phyloP scores from a whole-genome alignment of 2,888 invertebrate genomes.

The Anarsia innoxiella region DNA sequence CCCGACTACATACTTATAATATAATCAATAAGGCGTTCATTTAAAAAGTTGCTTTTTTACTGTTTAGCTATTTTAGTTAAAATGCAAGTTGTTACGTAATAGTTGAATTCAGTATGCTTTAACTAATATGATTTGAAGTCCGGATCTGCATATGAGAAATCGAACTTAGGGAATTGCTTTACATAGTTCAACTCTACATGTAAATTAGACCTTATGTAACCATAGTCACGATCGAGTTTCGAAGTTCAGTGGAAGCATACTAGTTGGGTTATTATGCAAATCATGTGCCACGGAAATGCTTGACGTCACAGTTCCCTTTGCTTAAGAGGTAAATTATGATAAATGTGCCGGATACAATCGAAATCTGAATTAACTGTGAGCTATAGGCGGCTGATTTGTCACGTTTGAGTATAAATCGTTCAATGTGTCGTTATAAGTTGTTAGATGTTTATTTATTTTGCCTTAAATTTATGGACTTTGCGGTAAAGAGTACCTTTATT shows the following conservation, averaged over 20 bases:
- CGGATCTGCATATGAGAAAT: slow-evolving; percentile 55
- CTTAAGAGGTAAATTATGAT: slow-evolving; percentile 62
- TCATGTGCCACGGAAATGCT: slow-evolving; percentile 58
- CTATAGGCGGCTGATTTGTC: slow-evolving; percentile 5
- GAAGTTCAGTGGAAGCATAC: slow-evolving; percentile 8
- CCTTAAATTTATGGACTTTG: no score
- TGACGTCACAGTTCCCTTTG: slow-evolving; percentile 57
- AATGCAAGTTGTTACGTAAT: neutral
- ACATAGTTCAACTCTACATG: slow-evolving; percentile 19
- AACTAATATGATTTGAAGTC: slow-evolving; percentile 46
- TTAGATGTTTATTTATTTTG: no score
- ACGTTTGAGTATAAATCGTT: no score
- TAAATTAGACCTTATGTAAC: slow-evolving; percentile 32
- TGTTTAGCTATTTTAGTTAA: no score
- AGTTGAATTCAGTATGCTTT: neutral
- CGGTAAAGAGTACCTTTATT: no score
- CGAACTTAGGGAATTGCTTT: slow-evolving; percentile 39
- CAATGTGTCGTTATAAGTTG: no score
- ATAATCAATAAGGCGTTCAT: no score
- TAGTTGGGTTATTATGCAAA: slow-evolving; percentile 59
- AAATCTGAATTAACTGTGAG: slow-evolving; percentile 5
- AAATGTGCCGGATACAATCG: slow-evolving; percentile 29
- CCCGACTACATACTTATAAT: no score
- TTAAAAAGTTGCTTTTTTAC: no score
- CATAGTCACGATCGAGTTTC: slow-evolving; percentile 38